Evolutionary conservation across 2,797 vertebrate species (phyloP), one percentile per base, ranked within the genome.

Genomic region (Nannoperca australis): DNA sequence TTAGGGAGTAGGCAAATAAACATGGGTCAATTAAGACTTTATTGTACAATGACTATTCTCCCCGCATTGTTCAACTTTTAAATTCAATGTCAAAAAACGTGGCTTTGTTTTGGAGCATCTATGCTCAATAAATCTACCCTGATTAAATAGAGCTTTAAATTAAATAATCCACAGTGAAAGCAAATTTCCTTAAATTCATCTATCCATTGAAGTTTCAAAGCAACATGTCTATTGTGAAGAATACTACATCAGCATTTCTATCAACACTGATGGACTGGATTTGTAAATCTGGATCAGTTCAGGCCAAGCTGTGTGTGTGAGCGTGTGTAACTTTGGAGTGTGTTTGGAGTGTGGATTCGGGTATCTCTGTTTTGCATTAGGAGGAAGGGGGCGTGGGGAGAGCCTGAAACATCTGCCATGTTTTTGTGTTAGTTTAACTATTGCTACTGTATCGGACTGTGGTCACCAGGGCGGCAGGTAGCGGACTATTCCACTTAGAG

Each of bases 401-500:
- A 73, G 83, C 81, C 70, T 89, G 89, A 91, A 93, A 93, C 90
- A 93, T 94, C 90, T 92, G 91, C 90, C 84, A 88, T 94, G 91
- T 93, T 93, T 94, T 93, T 92, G 75, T 94, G 91, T 95, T 94
- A 93, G 90, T 94, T 95, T 93, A 95, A 95, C 89, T 93, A 92
- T 92, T 94, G 93, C 94, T 95, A 94, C 93, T 92, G 92, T 94
- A 93, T 92, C 91, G 91, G 90, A 82, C 88, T 94, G 92, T 93
- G 93, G 92, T 94, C 93, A 92, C 90, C 80, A 88, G 90, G 92
- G 90, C 86, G 86, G 91, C 92, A 94, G 93, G 94, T 94, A 95
- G 92, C 92, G 79, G 92, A 93, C 86, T 85, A 85, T 92, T 94
- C 88, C 92, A 90, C 87, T 92, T 86, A 90, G 83, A 88, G 90